Evolutionary conservation across 2,888 invertebrate genomes (phyloP).

Genomic region (Drosophila buzzatii): DNA sequence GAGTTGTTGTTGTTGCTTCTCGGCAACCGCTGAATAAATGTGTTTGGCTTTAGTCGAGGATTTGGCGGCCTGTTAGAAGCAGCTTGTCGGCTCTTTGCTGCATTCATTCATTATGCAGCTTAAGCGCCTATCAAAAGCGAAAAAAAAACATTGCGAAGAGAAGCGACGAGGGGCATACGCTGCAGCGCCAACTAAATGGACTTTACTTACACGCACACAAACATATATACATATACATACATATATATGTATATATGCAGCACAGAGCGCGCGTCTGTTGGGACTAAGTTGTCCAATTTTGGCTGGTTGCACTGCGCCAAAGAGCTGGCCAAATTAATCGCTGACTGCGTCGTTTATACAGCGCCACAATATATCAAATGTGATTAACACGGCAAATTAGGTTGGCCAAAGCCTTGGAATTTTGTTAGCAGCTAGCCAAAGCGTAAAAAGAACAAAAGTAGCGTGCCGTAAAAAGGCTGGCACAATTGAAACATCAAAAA

Average conservation of each 20-base stretch:
- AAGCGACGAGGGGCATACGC: slow-evolving; percentile 6
- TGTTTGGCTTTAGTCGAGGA: slow-evolving; percentile 77
- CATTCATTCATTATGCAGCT: slow-evolving; percentile 82
- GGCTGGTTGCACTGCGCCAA: slow-evolving; percentile 64
- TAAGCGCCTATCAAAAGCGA: slow-evolving; percentile 51
- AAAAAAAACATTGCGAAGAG: not conserved
- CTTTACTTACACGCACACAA: slow-evolving; percentile 10
- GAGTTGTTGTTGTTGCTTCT: slow-evolving; percentile 14
- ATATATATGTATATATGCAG: slow-evolving; percentile 7
- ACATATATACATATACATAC: not conserved
- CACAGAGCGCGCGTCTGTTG: slow-evolving; percentile 6
- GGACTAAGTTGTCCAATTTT: slow-evolving; percentile 40
- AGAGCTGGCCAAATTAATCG: slow-evolving; percentile 79
- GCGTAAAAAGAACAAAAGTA: not conserved
- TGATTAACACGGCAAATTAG: slow-evolving; percentile 71
- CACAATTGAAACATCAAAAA: not conserved
- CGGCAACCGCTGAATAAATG: slow-evolving; percentile 73
- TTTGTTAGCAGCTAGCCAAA: not conserved
- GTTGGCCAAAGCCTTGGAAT: slow-evolving; percentile 1
- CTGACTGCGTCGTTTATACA: slow-evolving; percentile 52
- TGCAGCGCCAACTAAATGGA: slow-evolving; percentile 53
- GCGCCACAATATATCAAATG: slow-evolving; percentile 78
- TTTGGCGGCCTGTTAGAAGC: slow-evolving; percentile 68
- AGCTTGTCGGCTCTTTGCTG: slow-evolving; percentile 63
- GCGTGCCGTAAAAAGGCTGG: not conserved